Conservation (phyloP, 1,140 invertebrate genomes). For the Drosophila mauritiana region DNA sequence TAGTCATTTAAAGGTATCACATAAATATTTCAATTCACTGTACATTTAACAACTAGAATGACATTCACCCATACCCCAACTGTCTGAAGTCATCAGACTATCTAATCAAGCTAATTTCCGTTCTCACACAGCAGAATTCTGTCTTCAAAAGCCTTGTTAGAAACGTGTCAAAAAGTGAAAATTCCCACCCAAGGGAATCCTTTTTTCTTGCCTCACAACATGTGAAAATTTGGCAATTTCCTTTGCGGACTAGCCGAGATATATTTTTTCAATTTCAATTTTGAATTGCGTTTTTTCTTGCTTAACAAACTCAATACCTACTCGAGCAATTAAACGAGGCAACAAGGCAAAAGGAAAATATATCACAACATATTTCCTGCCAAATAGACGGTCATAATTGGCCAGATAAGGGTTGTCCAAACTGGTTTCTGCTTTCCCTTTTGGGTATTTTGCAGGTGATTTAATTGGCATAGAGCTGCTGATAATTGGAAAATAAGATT, state of each 20-base stretch:
- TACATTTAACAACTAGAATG: neutral
- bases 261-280: constrained; percentile 29
- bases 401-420: constrained; percentile 29
- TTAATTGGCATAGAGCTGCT: constrained; percentile 40
- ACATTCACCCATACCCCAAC: neutral
- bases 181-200: neutral
- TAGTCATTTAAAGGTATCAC: neutral
- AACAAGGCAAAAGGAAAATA: constrained; percentile 11
- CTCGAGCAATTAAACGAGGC: constrained; percentile 28
- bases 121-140: constrained; percentile 18
- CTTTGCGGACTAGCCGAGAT: constrained; percentile 16
- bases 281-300: neutral
- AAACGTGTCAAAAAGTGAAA: constrained; percentile 8
- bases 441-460: constrained; percentile 28
- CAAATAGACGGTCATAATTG: constrained; percentile 47
- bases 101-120: constrained; percentile 56
- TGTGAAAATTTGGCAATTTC: constrained; percentile 42
- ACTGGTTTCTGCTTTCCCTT: constrained; percentile 17
- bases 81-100: constrained; percentile 39
- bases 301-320: constrained; percentile 35
- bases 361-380: constrained; percentile 37
- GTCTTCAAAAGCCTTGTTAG: constrained; percentile 6
- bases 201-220: constrained; percentile 5
- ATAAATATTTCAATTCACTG: neutral
- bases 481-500: constrained; percentile 46